Base-by-base conservation (phyloP, 2,113 vertebrate genomes). In the Lophotis ruficrista region DNA sequence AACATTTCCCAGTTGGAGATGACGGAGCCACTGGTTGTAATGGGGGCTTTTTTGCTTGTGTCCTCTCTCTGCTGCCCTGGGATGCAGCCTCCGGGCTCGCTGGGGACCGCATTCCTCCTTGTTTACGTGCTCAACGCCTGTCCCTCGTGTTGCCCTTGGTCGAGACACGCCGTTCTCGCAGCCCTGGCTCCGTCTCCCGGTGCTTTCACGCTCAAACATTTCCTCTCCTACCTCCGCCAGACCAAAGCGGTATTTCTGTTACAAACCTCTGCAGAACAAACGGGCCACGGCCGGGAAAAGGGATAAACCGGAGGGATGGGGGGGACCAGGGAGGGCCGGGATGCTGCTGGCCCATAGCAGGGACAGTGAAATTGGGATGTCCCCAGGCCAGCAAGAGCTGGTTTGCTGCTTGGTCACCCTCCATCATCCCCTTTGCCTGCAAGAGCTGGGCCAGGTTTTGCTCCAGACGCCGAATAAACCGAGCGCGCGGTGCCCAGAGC, bases 181-280 rank as follows among this genome's bases (percentile, higher is more conserved):
- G 41, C 58, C 51, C 91, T 93, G 93, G 88, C 88, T 89, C 65
- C 43, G 37, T 25, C 70, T 93, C 65, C 45, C 0, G 0, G 6
- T 58, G 61, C 78, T 87, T 72, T 83, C 65, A 57, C 0, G 0
- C 91, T 85, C 86, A 60, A 25, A 71, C 91, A 83, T 95, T 90
- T 94, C 91, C 91, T 96, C 12, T 60, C 68, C 50, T 89, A 33
- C 62, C 66, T 72, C 62, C 1, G 66, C 94, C 94, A 72, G 66
- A 38, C 71, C 87, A 66, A 18, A 35, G 57, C 0, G 23, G 66
- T 61, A 8, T 86, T 96, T 88, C n/a, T 90, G 43, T 21, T 47
- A 27, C 79, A 75, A 61, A 90, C 30, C 50, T 75, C 56, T 17
- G 84, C 33, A 48, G 79, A 60, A 73, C 31, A 61, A 82, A 89